phyloP scores from a whole-genome alignment of 1,140 invertebrate species.

The Ceratina japonica region DNA sequence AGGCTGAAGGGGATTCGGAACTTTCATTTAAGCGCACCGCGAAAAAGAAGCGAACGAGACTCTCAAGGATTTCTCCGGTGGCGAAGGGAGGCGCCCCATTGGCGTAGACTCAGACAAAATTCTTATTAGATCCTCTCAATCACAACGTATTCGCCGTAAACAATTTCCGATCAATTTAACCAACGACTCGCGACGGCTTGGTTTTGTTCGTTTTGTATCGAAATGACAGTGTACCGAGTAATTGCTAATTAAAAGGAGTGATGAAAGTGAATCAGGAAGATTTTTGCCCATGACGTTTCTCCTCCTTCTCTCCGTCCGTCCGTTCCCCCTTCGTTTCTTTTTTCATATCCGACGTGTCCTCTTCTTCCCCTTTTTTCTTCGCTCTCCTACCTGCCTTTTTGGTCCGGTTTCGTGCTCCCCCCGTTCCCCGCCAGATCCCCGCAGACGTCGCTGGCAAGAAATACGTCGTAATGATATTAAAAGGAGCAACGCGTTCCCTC shows the following conservation, averaged over 20 bases:
- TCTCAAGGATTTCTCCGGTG: conserved; percentile 38
- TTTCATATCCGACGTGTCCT: conserved; percentile 48
- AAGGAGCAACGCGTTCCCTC: conserved; percentile 10
- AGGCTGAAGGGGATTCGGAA: conserved; percentile 34
- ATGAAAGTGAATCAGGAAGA: neutral
- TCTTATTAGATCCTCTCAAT: neutral
- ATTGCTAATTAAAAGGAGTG: neutral
- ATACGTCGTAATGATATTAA: conserved; percentile 35
- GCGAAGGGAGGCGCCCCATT: conserved; percentile 48
- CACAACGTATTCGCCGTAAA: neutral
- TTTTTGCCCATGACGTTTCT: conserved; percentile 43
- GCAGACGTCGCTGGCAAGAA: conserved; percentile 17
- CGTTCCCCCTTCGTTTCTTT: conserved; percentile 29
- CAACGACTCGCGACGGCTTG: no score
- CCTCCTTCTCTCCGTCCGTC: conserved; percentile 16
- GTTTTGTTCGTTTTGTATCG: no score
- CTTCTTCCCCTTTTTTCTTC: conserved; percentile 7
- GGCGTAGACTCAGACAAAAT: conserved; percentile 37
- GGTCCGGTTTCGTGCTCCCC: conserved; percentile 10
- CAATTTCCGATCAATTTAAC: neutral
- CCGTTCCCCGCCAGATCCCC: conserved; percentile 14
- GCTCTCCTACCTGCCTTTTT: neutral
- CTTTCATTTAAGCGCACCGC: conserved; percentile 37
- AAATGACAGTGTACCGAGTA: no score
- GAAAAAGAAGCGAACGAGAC: conserved; percentile 39